phyloP scores from a whole-genome alignment of 2,888 invertebrate species.

The Odontocerum albicorne region DNA sequence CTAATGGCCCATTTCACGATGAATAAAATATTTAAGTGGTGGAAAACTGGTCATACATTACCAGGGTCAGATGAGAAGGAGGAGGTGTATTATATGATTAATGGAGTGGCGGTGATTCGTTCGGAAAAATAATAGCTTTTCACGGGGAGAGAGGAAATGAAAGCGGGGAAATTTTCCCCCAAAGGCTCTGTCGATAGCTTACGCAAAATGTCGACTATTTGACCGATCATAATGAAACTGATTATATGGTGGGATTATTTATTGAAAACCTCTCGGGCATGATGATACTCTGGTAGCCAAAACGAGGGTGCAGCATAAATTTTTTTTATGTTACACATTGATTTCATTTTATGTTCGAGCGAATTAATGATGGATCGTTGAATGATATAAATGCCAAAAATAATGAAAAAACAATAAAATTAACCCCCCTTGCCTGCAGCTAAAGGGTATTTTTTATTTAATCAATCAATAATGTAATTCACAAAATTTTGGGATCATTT shows the following conservation, averaged over 20 bases:
- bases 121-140: conserved; percentile 34
- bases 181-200: conserved; percentile 19
- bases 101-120: conserved; percentile 32
- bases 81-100: conserved; percentile 31
- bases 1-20: conserved; percentile 34
- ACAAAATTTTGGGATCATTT: too few relatives aligned
- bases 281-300: too few relatives aligned
- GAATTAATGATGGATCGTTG: too few relatives aligned
- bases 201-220: conserved; percentile 13
- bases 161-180: conserved; percentile 19
- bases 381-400: too few relatives aligned
- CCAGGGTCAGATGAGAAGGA: conserved; percentile 13
- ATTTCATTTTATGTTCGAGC: too few relatives aligned
- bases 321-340: too few relatives aligned
- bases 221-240: conserved; percentile 20
- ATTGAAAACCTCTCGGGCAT: conserved; percentile 7
- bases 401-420: too few relatives aligned
- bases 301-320: too few relatives aligned
- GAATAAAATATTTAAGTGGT: conserved; percentile 37
- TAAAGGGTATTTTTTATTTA: too few relatives aligned
- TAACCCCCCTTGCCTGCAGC: too few relatives aligned
- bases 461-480: too few relatives aligned
- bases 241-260: conserved; percentile 19
- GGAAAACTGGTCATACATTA: conserved; percentile 35
- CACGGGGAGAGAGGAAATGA: conserved; percentile 22